These are phyloP conservation scores for Megaceryle alcyon DNA, from an alignment of 2,797 vertebrate species.

Conservation along the genomic window DNA sequence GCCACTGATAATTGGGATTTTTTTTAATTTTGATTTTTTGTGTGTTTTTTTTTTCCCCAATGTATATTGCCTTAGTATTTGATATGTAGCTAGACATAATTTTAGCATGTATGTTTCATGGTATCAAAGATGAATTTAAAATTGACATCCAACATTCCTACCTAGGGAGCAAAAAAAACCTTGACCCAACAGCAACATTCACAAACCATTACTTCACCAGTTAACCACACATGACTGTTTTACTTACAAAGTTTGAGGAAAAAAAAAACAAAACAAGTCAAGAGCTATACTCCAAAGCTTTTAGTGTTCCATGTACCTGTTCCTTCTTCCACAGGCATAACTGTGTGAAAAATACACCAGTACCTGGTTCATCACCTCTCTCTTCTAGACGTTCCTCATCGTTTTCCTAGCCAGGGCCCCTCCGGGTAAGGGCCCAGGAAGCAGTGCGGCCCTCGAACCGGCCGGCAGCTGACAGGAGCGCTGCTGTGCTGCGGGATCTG, in stretches of 20 bases:
- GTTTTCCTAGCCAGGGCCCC: accelerated
- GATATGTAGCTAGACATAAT: neutral
- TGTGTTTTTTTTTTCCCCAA: neutral
- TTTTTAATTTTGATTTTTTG: neutral
- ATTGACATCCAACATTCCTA: neutral
- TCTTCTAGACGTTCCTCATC: accelerated
- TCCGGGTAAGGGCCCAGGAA: accelerated
- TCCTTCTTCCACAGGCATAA: neutral
- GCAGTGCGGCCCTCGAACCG: neutral
- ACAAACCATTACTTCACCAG: neutral
- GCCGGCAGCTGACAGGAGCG: too few relatives aligned
- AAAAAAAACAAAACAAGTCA: accelerated
- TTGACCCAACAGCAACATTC: accelerated
- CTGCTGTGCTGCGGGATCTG: neutral
- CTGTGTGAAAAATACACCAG: accelerated
- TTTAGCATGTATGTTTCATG: neutral
- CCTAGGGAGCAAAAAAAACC: neutral
- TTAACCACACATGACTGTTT: neutral
- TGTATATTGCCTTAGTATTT: neutral
- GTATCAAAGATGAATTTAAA: neutral
- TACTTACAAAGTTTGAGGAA: accelerated
- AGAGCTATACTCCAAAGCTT: neutral
- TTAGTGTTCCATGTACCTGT: too few relatives aligned
- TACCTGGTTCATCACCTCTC: accelerated
- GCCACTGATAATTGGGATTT: neutral